These are phyloP conservation scores for Phylloscopus collybita DNA, from an alignment of 2,797 vertebrate species.

Conservation along the genomic window DNA sequence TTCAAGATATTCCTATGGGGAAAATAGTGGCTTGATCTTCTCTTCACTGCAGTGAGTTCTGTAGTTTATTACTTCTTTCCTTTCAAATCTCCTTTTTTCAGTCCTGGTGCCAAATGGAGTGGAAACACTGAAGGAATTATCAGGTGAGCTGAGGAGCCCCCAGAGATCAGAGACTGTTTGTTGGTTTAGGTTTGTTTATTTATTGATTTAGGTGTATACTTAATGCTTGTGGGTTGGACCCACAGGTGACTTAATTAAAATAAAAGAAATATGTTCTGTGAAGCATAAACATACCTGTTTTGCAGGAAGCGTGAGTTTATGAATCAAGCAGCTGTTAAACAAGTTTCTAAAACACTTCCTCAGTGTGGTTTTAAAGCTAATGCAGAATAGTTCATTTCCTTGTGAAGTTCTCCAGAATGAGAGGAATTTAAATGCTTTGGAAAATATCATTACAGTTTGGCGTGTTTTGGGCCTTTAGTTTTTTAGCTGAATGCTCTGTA, in stretches of 20 bases:
- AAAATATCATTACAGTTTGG: background rate
- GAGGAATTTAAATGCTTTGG: background rate
- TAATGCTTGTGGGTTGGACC: background rate
- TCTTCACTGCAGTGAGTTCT: background rate
- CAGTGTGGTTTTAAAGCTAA: background rate
- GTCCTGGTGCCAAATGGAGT: background rate
- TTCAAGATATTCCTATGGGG: background rate
- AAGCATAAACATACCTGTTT: constrained; percentile 8
- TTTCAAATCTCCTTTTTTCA: background rate
- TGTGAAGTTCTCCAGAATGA: background rate
- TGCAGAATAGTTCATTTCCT: background rate
- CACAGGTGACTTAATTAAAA: constrained; percentile 13
- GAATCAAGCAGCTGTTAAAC: constrained; percentile 15
- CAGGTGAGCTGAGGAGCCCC: background rate
- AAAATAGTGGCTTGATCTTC: background rate
- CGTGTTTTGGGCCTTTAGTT: background rate
- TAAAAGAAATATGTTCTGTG: background rate
- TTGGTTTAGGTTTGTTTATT: background rate
- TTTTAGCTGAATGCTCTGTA: constrained; percentile 7
- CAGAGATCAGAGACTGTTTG: background rate
- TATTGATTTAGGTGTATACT: background rate
- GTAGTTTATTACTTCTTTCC: background rate
- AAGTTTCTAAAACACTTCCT: constrained; percentile 19
- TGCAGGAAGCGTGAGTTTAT: background rate
- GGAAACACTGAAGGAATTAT: background rate